Percentiles rank a stretch among this genome's conserved stretches.
These are phyloP conservation scores for Clunio marinus DNA, from an alignment of 2,888 invertebrate genomes.

Conservation along the genomic window DNA sequence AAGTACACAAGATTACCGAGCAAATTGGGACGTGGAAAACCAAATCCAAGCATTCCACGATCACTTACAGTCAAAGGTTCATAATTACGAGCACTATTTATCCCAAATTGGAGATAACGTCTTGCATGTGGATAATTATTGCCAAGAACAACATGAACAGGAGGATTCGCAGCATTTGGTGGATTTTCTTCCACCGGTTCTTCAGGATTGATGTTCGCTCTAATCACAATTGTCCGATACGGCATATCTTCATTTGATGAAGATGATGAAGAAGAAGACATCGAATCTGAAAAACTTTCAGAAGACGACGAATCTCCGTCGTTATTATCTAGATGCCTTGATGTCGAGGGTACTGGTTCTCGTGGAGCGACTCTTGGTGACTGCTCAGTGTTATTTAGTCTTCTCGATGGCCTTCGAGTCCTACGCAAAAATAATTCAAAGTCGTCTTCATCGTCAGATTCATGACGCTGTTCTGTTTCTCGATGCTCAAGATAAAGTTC, in stretches of 20 bases:
- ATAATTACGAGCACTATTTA: neutral
- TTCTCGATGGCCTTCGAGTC: neutral
- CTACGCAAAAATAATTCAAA: conserved; percentile 22
- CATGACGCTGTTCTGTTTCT: conserved; percentile 40
- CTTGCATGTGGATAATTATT: conserved; percentile 33
- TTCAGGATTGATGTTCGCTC: conserved; percentile 40
- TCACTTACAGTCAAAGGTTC: conserved; percentile 46
- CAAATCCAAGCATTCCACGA: conserved; percentile 49
- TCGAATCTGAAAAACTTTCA: conserved; percentile 29
- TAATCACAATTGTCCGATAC: conserved; percentile 25
- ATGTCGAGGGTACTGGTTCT: conserved; percentile 8
- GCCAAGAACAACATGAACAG: conserved; percentile 25
- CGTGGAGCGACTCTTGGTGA: neutral
- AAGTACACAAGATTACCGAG: conserved; percentile 50
- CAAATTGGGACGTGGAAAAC: conserved; percentile 47
- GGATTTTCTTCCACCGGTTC: conserved; percentile 44
- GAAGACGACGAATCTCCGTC: conserved; percentile 9
- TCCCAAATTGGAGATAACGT: neutral
- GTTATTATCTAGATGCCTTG: neutral
- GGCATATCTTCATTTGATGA: conserved; percentile 40
- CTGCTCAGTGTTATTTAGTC: neutral
- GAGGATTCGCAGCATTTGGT: neutral
- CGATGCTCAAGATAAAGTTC: conserved; percentile 56
- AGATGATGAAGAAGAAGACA: conserved; percentile 42
- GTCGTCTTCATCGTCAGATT: conserved; percentile 40